phyloP scores from a whole-genome alignment of 2,797 vertebrate genomes.

The Lepilemur septentrionalis region DNA sequence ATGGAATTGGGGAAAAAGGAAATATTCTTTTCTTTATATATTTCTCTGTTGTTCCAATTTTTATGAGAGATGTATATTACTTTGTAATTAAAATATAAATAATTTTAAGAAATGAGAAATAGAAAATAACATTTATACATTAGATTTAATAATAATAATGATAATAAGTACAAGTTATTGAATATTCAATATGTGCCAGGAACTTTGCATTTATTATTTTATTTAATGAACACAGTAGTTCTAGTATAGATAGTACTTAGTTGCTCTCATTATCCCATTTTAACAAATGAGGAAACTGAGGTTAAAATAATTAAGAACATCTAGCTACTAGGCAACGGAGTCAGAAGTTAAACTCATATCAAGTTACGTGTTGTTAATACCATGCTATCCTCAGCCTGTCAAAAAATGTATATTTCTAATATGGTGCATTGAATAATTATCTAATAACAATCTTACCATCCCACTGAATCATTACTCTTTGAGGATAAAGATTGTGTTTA shows the following conservation, averaged over 20 bases:
- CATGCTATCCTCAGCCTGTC: neutral
- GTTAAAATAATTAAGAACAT: neutral
- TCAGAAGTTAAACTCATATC: neutral
- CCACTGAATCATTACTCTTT: neutral
- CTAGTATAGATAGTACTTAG: neutral
- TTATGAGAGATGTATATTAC: neutral
- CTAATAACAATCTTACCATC: neutral
- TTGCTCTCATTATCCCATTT: neutral
- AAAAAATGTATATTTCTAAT: neutral
- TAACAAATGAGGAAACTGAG: neutral
- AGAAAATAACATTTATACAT: neutral
- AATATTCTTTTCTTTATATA: neutral
- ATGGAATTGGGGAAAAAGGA: neutral
- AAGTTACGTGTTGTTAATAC: neutral
- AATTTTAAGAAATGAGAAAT: neutral
- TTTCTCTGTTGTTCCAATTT: neutral
- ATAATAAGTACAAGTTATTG: neutral
- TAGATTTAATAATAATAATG: neutral
- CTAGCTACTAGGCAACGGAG: neutral
- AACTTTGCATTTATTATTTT: neutral
- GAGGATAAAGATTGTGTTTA: neutral
- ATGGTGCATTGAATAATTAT: neutral
- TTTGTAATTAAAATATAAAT: conserved; percentile 8
- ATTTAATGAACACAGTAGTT: neutral
- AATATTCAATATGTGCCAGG: neutral